A percentile compares a stretch with the other conserved stretches of the same genome.
These are phyloP conservation scores for Pristionchus entomophagus DNA, from an alignment of 2,888 invertebrate genomes.

Conservation along the genomic window DNA sequence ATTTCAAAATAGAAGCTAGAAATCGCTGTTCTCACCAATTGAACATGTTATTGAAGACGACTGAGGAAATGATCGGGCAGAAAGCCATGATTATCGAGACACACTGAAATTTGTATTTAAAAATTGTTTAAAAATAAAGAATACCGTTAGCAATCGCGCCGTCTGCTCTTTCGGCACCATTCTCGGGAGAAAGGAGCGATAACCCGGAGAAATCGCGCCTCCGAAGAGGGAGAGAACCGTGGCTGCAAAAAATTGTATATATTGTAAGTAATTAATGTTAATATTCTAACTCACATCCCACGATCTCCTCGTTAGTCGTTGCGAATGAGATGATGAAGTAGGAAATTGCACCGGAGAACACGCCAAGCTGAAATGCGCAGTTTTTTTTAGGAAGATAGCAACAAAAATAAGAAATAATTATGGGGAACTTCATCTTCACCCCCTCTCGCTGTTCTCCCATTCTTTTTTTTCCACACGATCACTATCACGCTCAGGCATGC, in stretches of 20 bases:
- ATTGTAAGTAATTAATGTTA: not conserved
- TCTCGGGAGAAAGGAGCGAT: slow-evolving; percentile 69
- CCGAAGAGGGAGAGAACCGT: slow-evolving; percentile 59
- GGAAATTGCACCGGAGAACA: slow-evolving; percentile 54
- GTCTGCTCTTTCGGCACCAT: slow-evolving; percentile 74
- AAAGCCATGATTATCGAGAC: slow-evolving; percentile 66
- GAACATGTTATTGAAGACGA: slow-evolving; percentile 70
- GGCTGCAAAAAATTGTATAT: slow-evolving; percentile 61
- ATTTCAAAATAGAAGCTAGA: too few relatives aligned
- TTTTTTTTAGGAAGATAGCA: not conserved
- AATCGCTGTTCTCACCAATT: slow-evolving; percentile 50
- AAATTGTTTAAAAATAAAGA: not conserved
- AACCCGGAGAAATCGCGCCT: slow-evolving; percentile 69
- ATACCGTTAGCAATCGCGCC: slow-evolving; percentile 65
- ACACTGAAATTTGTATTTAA: not conserved
- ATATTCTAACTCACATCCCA: slow-evolving; percentile 44
- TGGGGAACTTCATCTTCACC: too few relatives aligned
- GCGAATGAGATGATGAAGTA: slow-evolving; percentile 65
- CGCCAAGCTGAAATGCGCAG: slow-evolving; percentile 25
- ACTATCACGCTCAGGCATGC: not conserved
- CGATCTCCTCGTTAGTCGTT: slow-evolving; percentile 60
- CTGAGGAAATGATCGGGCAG: slow-evolving; percentile 67
- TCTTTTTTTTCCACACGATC: too few relatives aligned
- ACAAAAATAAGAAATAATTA: too few relatives aligned
- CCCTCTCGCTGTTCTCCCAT: too few relatives aligned